Evolutionary conservation across 2,888 invertebrate species (phyloP).

Genomic region (Acrocyrtus sp.): DNA sequence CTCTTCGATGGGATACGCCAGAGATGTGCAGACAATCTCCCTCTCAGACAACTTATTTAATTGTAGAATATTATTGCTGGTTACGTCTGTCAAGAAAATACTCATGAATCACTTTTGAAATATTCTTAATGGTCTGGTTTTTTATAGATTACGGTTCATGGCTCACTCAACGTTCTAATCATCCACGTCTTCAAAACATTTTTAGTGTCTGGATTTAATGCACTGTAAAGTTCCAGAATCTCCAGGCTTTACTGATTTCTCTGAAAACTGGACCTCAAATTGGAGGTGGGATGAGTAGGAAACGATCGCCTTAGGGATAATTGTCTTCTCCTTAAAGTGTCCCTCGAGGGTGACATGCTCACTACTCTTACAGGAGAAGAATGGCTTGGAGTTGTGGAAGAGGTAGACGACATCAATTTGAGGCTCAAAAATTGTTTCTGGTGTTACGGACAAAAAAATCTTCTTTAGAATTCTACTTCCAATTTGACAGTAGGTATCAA

Average conservation of each 20-base stretch:
- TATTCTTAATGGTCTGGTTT: too few relatives aligned
- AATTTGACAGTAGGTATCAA: not conserved
- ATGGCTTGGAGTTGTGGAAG: conserved; percentile 14
- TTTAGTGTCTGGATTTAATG: not conserved
- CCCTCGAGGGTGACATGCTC: conserved; percentile 15
- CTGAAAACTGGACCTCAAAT: conserved; percentile 26
- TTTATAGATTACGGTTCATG: not conserved
- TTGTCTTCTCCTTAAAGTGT: conserved; percentile 6
- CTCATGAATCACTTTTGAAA: not conserved
- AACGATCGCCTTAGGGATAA: not conserved
- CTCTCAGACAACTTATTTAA: conserved; percentile 14
- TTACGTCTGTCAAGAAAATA: not conserved
- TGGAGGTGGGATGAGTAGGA: conserved; percentile 16
- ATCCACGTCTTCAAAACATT: conserved; percentile 33
- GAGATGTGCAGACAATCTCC: conserved; percentile 10
- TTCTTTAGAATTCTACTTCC: not conserved
- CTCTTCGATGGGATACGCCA: not conserved
- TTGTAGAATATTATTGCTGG: conserved; percentile 24
- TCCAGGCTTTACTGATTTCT: conserved; percentile 28
- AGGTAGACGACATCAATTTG: not conserved
- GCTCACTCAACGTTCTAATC: conserved; percentile 37
- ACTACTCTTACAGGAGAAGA: conserved; percentile 27
- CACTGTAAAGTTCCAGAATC: conserved; percentile 36
- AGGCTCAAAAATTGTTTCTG: conserved; percentile 24
- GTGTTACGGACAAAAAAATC: too few relatives aligned